Evolutionary conservation across 2,113 vertebrate species (phyloP).

Genomic region (Chaetops frenatus): DNA sequence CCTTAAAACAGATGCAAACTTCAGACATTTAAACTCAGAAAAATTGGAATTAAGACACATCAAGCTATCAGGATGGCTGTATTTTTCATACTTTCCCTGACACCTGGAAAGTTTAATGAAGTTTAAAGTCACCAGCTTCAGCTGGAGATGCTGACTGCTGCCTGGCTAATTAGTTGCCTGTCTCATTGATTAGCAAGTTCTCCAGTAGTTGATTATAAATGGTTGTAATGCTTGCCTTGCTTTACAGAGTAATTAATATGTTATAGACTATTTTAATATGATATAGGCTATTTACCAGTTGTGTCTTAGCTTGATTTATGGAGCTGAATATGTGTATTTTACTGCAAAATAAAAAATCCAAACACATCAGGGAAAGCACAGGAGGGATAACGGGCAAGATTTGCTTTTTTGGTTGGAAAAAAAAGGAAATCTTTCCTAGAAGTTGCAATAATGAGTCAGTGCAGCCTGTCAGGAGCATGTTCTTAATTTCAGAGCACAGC

Average conservation of each 20-base stretch:
- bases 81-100: constrained; percentile 26
- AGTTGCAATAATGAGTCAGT: not conserved
- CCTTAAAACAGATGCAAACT: not conserved
- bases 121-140: constrained; percentile 65
- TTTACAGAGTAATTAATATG: constrained; percentile 63
- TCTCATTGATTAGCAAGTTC: constrained; percentile 68
- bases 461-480: not conserved
- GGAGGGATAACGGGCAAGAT: not conserved
- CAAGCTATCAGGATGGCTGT: not conserved
- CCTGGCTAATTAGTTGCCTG: constrained; percentile 68
- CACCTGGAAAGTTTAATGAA: constrained; percentile 70
- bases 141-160: constrained; percentile 57
- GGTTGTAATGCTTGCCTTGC: constrained; percentile 29
- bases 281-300: constrained; percentile 10
- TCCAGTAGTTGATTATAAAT: constrained; percentile 40
- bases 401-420: not conserved
- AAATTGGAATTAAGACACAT: constrained; percentile 34
- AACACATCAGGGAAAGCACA: not conserved
- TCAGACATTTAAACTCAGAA: not conserved
- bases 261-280: constrained; percentile 26
- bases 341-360: not conserved
- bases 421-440: not conserved
- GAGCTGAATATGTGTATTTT: not conserved
- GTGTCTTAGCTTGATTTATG: constrained; percentile 31
- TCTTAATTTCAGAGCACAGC: constrained; percentile 6